Evolutionary conservation across 2,888 invertebrate genomes (phyloP).

Genomic region (Cryptocheilus praepositus): DNA sequence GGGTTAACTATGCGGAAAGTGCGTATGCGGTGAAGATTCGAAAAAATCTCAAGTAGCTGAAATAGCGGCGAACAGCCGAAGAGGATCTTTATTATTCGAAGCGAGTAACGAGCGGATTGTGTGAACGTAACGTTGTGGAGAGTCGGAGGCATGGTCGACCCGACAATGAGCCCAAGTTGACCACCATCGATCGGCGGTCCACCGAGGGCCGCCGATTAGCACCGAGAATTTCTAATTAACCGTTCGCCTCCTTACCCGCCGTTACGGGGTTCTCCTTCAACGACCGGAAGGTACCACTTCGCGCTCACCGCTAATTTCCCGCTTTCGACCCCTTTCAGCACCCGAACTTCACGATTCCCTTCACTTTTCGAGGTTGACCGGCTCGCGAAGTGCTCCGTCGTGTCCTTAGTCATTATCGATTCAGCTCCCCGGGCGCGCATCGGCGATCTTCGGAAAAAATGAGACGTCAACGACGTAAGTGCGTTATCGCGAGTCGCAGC

Average conservation of each 20-base stretch:
- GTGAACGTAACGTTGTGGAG: not conserved
- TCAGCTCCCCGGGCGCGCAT: no score
- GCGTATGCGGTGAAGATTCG: no score
- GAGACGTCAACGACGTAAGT: no score
- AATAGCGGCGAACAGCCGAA: no score
- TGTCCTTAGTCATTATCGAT: no score
- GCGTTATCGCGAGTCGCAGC: no score
- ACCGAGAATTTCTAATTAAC: slow-evolving; percentile 54
- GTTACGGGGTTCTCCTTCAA: slow-evolving; percentile 20
- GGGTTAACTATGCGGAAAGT: no score
- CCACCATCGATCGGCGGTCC: slow-evolving; percentile 47
- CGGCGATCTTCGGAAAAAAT: no score
- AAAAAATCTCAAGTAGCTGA: no score
- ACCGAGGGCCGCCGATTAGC: slow-evolving; percentile 46
- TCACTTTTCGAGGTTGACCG: slow-evolving; percentile 8
- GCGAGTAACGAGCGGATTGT: no score
- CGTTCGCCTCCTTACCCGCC: slow-evolving; percentile 42
- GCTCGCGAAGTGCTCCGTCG: no score
- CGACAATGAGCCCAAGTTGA: slow-evolving; percentile 42
- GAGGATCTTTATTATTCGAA: no score
- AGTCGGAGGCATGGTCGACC: slow-evolving; percentile 20
- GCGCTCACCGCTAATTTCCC: slow-evolving; percentile 42
- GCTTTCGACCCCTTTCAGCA: slow-evolving; percentile 3
- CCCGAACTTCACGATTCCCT: slow-evolving; percentile 11
- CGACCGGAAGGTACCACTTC: slow-evolving; percentile 34